Percentiles rank a stretch among this genome's conserved stretches.
These are phyloP conservation scores for Sinelater perroti DNA, from an alignment of 2,888 invertebrate species.

Conservation along the genomic window DNA sequence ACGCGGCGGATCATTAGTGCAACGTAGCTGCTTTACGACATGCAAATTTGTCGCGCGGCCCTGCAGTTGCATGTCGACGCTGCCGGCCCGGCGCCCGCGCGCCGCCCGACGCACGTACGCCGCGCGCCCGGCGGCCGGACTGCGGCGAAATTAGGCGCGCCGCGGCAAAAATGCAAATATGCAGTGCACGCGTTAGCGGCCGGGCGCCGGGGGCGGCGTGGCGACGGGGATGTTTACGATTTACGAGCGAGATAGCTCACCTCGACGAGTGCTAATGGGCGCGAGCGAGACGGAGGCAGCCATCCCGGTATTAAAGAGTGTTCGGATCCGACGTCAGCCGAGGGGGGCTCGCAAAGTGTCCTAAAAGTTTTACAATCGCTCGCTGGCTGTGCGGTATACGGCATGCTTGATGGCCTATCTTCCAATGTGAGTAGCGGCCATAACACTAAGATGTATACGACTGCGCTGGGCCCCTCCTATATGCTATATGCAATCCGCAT, in stretches of 20 bases:
- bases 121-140: not conserved
- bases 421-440: conserved; percentile 73
- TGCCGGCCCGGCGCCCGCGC: not conserved
- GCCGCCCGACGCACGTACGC: not conserved
- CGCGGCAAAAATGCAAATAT: conserved; percentile 44
- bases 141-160: conserved; percentile 19
- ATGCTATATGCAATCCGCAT: conserved; percentile 62
- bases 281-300: conserved; percentile 48
- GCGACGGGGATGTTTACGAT: conserved; percentile 57
- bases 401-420: conserved; percentile 72
- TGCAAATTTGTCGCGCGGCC: conserved; percentile 4
- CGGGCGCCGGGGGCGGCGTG: conserved; percentile 41
- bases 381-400: conserved; percentile 63
- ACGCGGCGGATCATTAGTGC: conserved; percentile 2
- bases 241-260: conserved; percentile 51
- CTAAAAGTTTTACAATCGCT: conserved; percentile 71
- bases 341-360: conserved; percentile 67
- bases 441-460: conserved; percentile 70
- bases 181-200: conserved; percentile 42
- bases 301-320: conserved; percentile 60
- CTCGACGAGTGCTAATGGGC: conserved; percentile 50
- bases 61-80: conserved; percentile 11
- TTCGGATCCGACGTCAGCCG: conserved; percentile 51
- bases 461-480: conserved; percentile 67
- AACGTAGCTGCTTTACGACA: conserved; percentile 6